Percentiles rank a stretch among this genome's conserved stretches.
These are phyloP conservation scores for Apotomis capreana DNA, from an alignment of 2,888 invertebrate species.

Conservation along the genomic window DNA sequence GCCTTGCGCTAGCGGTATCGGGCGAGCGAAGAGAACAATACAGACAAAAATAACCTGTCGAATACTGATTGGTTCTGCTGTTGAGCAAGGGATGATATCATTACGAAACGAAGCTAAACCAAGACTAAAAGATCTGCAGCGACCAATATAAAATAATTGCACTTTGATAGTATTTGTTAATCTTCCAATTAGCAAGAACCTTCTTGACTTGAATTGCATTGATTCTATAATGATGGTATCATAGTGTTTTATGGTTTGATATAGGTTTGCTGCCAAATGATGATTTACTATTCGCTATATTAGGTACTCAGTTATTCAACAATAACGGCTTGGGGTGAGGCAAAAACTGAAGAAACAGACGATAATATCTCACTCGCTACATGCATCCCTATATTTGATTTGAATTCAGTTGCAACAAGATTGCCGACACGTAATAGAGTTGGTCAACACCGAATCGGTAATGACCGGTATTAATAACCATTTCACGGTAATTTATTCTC, in stretches of 20 bases:
- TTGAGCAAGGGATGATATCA: conserved; percentile 21
- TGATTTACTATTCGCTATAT: no score
- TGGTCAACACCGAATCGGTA: conserved; percentile 49
- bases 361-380: background rate
- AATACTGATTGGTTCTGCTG: conserved; percentile 18
- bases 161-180: conserved; percentile 9
- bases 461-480: conserved; percentile 39
- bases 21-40: no score
- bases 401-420: conserved; percentile 12
- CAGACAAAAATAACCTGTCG: background rate
- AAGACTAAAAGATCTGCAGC: conserved; percentile 1
- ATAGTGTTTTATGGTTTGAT: no score
- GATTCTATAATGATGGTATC: no score
- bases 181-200: background rate
- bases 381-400: background rate
- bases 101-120: conserved; percentile 6
- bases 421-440: conserved; percentile 51
- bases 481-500: conserved; percentile 40
- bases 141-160: conserved; percentile 15
- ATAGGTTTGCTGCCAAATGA: no score
- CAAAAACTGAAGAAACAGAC: no score
- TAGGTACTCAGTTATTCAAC: no score
- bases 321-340: no score
- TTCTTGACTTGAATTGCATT: no score
- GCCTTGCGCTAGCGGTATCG: no score